Base-by-base conservation (phyloP, 2,797 vertebrate species). In the Rousettus madagascariensis region DNA sequence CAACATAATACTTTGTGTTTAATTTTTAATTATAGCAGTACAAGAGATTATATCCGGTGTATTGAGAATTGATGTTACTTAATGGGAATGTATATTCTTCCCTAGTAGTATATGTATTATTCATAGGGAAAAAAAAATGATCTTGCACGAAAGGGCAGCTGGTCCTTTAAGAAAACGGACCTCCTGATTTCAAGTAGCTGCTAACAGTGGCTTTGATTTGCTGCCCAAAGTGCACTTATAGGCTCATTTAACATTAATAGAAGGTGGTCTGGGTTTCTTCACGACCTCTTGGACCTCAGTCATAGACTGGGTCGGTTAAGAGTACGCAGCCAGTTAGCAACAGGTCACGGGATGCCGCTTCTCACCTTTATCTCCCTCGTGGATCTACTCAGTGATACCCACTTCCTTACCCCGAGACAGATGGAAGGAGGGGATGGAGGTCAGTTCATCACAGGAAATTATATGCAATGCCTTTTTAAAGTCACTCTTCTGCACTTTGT, bases 21-120 rank as follows among this genome's bases (percentile, higher is more conserved):
- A 97, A 97, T 98, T 98, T 98, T 98, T 98, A 98, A 98, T 98
- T 97, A 97, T 87, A 97, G 74, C 2, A 3, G 79, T 74, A 61
- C 26, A 92, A 91, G 94, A 95, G 86, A 94, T 92, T 91, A 85
- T 85, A 95, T 86, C 30, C 75, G 94, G 0, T n/a, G 55, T 96
- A 41, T 0, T 49, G 85, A 91, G 94, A 87, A 86, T 88, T 4
- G 2, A 22, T 57, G 20, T n/a, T 1, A 28, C 59, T 91, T 93
- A 7, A 0, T 4, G 86, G 75, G 61, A 51, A 53, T 0, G 0
- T 95, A 88, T 7, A 68, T 28, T 84, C 46, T 74, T n/a, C 72
- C 59, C 59, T 89, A 51, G 57, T 95, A 86, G 85, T 12, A 0
- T 46, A 7, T 87, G 71, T 78, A 90, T 96, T 96, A 96, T 95